Evolutionary conservation across 2,797 vertebrate genomes (phyloP), one percentile per base, ranked within the genome.

Genomic region (Crenichthys baileyi): DNA sequence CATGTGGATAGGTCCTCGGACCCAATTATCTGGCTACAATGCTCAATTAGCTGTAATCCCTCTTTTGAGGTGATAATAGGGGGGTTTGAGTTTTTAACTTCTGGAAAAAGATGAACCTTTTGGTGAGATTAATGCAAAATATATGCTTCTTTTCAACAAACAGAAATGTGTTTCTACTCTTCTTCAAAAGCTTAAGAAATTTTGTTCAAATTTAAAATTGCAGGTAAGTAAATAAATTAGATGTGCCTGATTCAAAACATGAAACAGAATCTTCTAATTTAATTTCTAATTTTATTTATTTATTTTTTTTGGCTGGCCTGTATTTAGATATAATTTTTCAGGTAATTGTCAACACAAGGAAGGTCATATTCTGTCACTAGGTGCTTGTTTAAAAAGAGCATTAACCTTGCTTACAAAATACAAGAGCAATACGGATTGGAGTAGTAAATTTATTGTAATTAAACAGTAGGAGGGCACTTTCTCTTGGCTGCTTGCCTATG

Each of bases 341-440:
- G 96, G 96, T 97, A 96, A 92, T 74, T 90, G 87, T 88, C 89
- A 84, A 80, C 81, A 74, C 83, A 91, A 94, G 95, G 95, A 96
- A 97, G 96, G 97, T 97, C 96, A 95, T 92, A 85, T 91, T 91
- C 93, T 95, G 96, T 97, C 96, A 96, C 95, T 96, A 96, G 97
- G 96, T 97, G 96, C 96, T 97, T 94, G 93, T 95, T 97, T 97
- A 97, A 97, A 97, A 96, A 95, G 95, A 96, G 95, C 84, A 96
- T 97, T 98, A 97, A 97, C 96, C 97, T 98, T 98, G 96, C 98
- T 98, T 98, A 97, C 96, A 96, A 96, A 97, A 97, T 96, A 97
- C 96, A 97, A 95, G 95, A 95, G 95, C 95, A 95, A 95, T 97
- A 96, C 94, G 93, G 96, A 96, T 95, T 90, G 95, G 91, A 94